These are phyloP conservation scores for Neria commutata DNA, from an alignment of 2,888 invertebrate genomes.

Conservation along the genomic window DNA sequence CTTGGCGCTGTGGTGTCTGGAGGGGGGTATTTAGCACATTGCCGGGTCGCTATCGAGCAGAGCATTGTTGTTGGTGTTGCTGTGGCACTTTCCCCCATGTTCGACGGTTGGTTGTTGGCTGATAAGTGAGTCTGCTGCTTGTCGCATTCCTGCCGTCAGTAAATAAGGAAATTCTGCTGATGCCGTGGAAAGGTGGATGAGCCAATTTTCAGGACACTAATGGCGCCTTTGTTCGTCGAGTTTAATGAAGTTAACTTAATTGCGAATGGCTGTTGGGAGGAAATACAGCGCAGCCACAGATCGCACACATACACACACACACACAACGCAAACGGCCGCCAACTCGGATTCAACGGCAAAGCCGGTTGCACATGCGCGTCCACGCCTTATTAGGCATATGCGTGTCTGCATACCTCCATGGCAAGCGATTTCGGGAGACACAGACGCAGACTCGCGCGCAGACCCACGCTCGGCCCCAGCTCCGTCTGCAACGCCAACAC, in stretches of 20 bases:
- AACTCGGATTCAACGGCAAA: conserved; percentile 17
- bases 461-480: neutral
- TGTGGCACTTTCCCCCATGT: too few relatives aligned
- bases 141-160: conserved; percentile 4
- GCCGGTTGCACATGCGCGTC: too few relatives aligned
- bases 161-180: conserved; percentile 48
- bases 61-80: neutral
- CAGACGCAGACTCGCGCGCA: too few relatives aligned
- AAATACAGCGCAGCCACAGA: neutral
- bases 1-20: too few relatives aligned
- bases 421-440: too few relatives aligned
- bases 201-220: conserved; percentile 43
- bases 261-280: conserved; percentile 27
- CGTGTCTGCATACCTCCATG: conserved; percentile 36
- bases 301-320: neutral
- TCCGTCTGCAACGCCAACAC: neutral
- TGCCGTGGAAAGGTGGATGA: conserved; percentile 32
- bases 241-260: conserved; percentile 53
- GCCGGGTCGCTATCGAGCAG: too few relatives aligned
- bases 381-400: conserved; percentile 33
- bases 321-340: neutral
- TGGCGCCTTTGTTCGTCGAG: conserved; percentile 49
- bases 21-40: too few relatives aligned
- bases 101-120: neutral
- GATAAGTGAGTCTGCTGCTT: neutral